A percentile compares a stretch with the other conserved stretches of the same genome.
Evolutionary conservation across 1,140 invertebrate species (phyloP).

Genomic region (Neodiprion lecontei): DNA sequence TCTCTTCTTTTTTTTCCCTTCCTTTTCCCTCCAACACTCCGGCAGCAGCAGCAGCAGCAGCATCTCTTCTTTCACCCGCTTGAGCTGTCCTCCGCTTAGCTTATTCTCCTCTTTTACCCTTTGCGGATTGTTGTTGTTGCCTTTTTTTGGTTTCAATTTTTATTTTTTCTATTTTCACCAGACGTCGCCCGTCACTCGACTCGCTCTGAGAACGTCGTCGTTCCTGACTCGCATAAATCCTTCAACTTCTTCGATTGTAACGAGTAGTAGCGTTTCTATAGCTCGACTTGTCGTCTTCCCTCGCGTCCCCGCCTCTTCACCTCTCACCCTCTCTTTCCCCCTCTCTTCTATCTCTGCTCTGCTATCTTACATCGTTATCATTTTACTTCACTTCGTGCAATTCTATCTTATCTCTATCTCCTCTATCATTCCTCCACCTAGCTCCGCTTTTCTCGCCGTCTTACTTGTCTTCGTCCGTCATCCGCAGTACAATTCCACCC

Average conservation of each 20-base stretch:
- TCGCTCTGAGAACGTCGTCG: not conserved
- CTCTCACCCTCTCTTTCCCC: not conserved
- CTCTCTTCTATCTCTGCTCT: not conserved
- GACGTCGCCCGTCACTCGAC: not conserved
- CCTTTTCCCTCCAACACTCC: not conserved
- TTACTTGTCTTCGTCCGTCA: no score
- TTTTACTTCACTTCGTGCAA: no score
- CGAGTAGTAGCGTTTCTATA: not conserved
- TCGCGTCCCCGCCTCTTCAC: not conserved
- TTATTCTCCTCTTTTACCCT: conserved; percentile 1
- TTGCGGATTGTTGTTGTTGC: not conserved
- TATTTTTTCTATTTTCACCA: not conserved
- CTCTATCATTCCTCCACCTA: no score
- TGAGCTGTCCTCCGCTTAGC: not conserved
- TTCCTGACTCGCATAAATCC: conserved; percentile 5
- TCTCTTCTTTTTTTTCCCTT: not conserved
- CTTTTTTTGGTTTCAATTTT: no score
- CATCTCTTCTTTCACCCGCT: not conserved
- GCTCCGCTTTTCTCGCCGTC: no score
- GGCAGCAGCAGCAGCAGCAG: not conserved
- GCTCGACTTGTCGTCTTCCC: no score
- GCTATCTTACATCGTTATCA: no score
- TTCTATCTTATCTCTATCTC: no score
- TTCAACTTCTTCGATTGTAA: not conserved
- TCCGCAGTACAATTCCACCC: no score